A percentile compares a stretch with the other conserved stretches of the same genome.
phyloP scores from a whole-genome alignment of 2,797 vertebrate species.

The Tangara arthus region DNA sequence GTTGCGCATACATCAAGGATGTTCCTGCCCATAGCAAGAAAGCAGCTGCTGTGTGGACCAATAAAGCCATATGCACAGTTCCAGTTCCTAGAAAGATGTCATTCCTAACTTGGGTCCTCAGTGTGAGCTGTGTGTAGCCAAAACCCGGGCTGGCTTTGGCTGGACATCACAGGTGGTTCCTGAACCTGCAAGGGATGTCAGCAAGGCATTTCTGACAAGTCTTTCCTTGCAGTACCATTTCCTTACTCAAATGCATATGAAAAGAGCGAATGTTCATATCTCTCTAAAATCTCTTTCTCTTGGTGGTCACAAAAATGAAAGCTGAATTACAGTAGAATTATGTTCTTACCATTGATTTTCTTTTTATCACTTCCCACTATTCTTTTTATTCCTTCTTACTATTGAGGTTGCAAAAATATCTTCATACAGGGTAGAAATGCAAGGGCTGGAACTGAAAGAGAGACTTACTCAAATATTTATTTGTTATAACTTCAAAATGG shows the following conservation, averaged over 20 bases:
- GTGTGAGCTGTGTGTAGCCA: neutral
- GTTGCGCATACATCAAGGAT: neutral
- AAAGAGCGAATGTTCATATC: constrained; percentile 51
- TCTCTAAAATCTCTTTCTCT: constrained; percentile 32
- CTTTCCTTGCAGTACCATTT: constrained; percentile 6
- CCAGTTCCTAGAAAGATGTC: neutral
- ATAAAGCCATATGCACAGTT: neutral
- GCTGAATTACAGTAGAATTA: constrained; percentile 38
- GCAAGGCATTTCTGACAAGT: constrained; percentile 24
- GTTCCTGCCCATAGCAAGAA: neutral
- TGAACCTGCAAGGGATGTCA: constrained; percentile 29
- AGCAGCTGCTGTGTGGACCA: neutral
- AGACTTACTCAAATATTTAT: neutral
- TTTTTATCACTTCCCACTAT: constrained; percentile 23
- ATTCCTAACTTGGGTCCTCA: neutral
- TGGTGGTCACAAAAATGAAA: constrained; percentile 39
- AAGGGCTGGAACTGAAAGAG: neutral
- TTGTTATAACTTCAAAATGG: constrained; percentile 18
- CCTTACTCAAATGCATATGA: constrained; percentile 27
- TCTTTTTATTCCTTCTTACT: constrained; percentile 58
- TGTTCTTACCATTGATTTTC: constrained; percentile 46
- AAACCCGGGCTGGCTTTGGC: constrained; percentile 22
- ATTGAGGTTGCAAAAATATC: neutral
- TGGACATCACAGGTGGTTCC: constrained; percentile 19
- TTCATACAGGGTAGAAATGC: constrained; percentile 29